Conservation (phyloP, 2,888 invertebrate genomes). For the Tineola bisselliella region DNA sequence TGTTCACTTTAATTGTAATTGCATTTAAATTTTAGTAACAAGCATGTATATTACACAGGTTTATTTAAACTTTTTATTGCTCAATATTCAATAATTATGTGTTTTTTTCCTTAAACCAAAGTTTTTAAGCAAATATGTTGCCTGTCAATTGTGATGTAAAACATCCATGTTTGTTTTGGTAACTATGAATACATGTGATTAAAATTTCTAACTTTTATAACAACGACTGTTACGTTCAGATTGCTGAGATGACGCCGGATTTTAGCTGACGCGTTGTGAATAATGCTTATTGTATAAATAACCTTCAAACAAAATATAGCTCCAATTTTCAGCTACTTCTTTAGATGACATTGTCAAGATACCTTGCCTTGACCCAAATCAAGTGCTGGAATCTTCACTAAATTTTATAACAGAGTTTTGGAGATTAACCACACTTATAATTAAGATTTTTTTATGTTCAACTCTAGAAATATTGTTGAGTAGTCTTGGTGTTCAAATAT, state of each 20-base stretch:
- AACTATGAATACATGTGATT: background rate
- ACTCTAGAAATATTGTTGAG: too few species aligned
- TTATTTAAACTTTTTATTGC: background rate
- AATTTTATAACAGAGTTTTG: too few species aligned
- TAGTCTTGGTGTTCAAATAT: too few species aligned
- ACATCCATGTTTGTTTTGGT: background rate
- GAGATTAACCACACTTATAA: too few species aligned
- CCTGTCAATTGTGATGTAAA: background rate
- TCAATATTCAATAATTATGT: background rate
- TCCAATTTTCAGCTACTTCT: too few species aligned
- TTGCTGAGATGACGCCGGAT: background rate
- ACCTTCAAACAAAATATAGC: too few species aligned
- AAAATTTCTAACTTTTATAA: background rate
- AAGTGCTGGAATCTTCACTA: too few species aligned
- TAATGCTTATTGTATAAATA: too few species aligned
- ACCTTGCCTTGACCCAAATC: too few species aligned
- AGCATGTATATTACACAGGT: background rate
- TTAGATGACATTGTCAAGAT: too few species aligned
- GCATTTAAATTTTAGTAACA: constrained; percentile 47
- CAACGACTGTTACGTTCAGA: background rate
- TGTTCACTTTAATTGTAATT: constrained; percentile 58
- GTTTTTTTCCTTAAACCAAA: background rate
- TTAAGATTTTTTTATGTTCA: too few species aligned
- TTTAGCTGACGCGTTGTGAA: too few species aligned
- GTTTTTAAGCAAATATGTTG: background rate